Base-by-base conservation (phyloP, 1,140 invertebrate species). In the Drosophila pallidifrons region DNA sequence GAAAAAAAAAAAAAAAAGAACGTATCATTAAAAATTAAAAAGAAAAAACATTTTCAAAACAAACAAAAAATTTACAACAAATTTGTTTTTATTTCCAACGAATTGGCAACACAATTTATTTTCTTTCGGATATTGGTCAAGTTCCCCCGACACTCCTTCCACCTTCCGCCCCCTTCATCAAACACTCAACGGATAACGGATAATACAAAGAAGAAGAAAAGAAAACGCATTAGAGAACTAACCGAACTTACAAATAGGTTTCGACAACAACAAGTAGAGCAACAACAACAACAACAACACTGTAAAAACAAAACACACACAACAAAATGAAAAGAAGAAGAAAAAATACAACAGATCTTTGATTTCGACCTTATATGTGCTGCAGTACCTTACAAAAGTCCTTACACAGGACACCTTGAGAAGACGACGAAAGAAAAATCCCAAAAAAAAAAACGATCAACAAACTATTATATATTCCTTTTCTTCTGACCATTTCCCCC, bases 51-150 rank as follows among this genome's bases (percentile, higher is more conserved):
- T 82, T 88, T 83, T 88, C 77, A 80, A 88, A 88, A 72, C 66
- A 78, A 25, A 81, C 60, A 79, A 87, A 73, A 73, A 77, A 73
- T 76, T 72, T 71, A 35, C 41, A 55, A 35, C 7, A 88, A 88
- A 88, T 75, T 86, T 82, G 83, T 87, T 87, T 87, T 87, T 72
- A 83, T 88, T 87, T 87, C 67, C 28, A 45, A 82, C 32, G 20
- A 79, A 87, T 87, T 87, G 82, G 82, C 82, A 58, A 63, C 30
- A 66, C 7, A 46, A 5, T 46, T 60, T 74, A 25, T 57, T 55
- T 35, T 16, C 8, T 49, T 65, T 75, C 25, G 43, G 52, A 46
- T 38, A 51, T 69, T 58, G 66, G 49, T 43, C 25, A 45, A 25
- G 28, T 43, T 20, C 20, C 41, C 20, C 20, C n/a, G n/a, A n/a